Evolutionary conservation across 2,113 vertebrate genomes (phyloP), one percentile per base, ranked within the genome.

Genomic region (Pelodiscus sinensis): DNA sequence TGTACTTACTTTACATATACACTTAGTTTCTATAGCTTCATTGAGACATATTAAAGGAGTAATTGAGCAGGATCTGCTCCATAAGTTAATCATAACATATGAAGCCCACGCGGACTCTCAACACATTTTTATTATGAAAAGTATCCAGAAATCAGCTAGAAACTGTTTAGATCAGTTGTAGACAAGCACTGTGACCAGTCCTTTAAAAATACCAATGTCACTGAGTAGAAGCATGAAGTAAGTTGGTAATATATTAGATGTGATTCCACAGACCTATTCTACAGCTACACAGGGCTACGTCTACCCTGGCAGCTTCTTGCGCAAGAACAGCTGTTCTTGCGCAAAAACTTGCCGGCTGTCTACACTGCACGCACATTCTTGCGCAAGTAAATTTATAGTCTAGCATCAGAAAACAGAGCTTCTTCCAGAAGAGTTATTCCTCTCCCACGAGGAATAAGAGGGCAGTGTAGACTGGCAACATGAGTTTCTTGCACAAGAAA

Each of bases 1-100:
- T 81, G 4, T 21, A 15, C 65, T 91, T 87, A 3, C 85, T 94
- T 96, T 93, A 75, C 50, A 81, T 52, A 82, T 31, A 44, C 60
- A 75, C 35, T 84, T 82, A 82, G n/a, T 79, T 87, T 38, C 55
- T 82, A 15, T 84, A 35, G 82, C 58, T 92, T 92, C 85, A 80
- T 81, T 5, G 2, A 15, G 60, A 38, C 82, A 86, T 85, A 55
- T 50, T 56, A 65, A 73, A 31, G 6, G 14, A 92, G 44, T 35
- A 82, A 22, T 19, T 15, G 65, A 35, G n/a, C 52, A 93, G 85
- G 58, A 58, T 83, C 87, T 87, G 91, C 83, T 55, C 55, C n/a
- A 65, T 9, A 2, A 68, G 50, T 89, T 87, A 89, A 10, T 35
- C n/a, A 19, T 19, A 68, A 2, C 9, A 12, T 79, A 81, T 57